A percentile compares a stretch with the other conserved stretches of the same genome.
phyloP scores from a whole-genome alignment of 2,797 vertebrate genomes.

The Eulemur coronatus region DNA sequence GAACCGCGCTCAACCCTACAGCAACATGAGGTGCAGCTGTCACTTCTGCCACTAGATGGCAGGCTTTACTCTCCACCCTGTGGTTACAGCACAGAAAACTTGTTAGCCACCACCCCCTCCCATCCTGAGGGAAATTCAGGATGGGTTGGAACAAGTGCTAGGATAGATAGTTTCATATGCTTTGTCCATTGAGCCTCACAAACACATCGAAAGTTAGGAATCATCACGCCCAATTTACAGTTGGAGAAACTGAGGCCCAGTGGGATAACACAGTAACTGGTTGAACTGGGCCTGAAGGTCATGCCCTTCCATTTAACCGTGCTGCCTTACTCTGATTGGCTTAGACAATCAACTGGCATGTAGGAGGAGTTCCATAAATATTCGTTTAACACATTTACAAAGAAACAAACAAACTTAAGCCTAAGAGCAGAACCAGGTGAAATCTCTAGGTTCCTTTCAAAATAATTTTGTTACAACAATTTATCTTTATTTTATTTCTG shows the following conservation, averaged over 20 bases:
- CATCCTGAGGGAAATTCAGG: not conserved
- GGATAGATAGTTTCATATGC: not conserved
- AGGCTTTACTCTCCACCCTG: conserved; percentile 39
- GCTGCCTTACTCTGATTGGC: not conserved
- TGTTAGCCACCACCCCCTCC: not conserved
- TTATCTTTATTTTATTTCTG: not conserved
- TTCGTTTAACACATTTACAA: not conserved
- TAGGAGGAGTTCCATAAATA: not conserved
- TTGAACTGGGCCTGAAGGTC: not conserved
- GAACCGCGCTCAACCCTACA: not conserved
- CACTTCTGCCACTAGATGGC: conserved; percentile 56
- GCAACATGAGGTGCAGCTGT: not conserved
- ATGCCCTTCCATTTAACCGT: not conserved
- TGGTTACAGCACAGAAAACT: not conserved
- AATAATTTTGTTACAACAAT: not conserved
- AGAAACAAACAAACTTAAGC: not conserved
- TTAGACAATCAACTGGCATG: not conserved
- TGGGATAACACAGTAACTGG: not conserved
- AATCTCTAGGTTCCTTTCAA: not conserved
- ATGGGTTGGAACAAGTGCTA: not conserved
- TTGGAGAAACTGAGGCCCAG: not conserved
- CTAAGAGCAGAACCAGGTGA: not conserved
- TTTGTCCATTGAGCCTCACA: not conserved
- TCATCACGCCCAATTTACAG: not conserved
- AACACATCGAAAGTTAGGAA: not conserved